Evolutionary conservation across 1,140 invertebrate species (phyloP).

Genomic region (Lepidostoma basale): DNA sequence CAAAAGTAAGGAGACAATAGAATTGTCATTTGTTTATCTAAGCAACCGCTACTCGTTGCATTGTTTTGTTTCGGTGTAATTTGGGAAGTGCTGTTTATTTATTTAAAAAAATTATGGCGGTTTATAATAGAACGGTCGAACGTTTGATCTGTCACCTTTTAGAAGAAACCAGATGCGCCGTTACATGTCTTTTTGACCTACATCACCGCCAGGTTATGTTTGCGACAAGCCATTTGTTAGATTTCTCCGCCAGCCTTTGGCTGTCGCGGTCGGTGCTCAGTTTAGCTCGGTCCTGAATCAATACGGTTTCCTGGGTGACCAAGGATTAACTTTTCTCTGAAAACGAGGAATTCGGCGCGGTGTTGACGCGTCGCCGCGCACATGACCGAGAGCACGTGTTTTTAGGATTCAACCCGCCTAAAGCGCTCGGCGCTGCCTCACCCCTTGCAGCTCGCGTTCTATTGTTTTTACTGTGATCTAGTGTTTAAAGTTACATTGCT

Average conservation of each 20-base stretch:
- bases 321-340: too few species aligned
- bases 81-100: neutral
- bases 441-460: too few species aligned
- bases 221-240: constrained; percentile 12
- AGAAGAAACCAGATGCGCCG: constrained; percentile 30
- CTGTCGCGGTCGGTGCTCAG: neutral
- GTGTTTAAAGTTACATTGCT: neutral
- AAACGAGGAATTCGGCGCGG: too few species aligned
- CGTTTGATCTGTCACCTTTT: constrained; percentile 20
- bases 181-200: constrained; percentile 43
- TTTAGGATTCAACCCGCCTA: neutral
- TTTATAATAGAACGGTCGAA: too few species aligned
- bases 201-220: constrained; percentile 25
- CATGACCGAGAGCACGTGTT: constrained; percentile 17
- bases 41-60: neutral
- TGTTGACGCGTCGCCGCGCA: neutral
- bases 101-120: too few species aligned
- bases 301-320: too few species aligned
- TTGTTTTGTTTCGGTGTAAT: constrained; percentile 18
- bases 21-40: constrained; percentile 18
- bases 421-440: too few species aligned
- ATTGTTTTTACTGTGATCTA: too few species aligned
- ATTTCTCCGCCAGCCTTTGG: constrained; percentile 7
- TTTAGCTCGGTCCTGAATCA: too few species aligned
- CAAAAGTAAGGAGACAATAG: constrained; percentile 28